These are phyloP conservation scores for Silurus aristotelis DNA, from an alignment of 2,797 vertebrate genomes.

Conservation along the genomic window DNA sequence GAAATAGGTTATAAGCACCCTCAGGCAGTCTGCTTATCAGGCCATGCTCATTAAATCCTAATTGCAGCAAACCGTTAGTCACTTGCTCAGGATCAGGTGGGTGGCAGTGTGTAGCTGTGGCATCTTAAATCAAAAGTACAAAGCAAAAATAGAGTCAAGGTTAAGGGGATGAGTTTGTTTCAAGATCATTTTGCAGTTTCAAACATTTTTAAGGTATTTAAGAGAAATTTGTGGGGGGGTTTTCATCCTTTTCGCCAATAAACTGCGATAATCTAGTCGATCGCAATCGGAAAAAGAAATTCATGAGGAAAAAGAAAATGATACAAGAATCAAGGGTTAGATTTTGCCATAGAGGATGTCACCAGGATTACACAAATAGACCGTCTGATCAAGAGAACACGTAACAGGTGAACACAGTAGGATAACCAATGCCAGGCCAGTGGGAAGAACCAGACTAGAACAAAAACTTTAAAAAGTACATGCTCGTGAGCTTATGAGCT, in stretches of 20 bases:
- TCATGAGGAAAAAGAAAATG: background rate
- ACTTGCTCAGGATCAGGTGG: background rate
- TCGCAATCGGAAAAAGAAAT: background rate
- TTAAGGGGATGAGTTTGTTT: background rate
- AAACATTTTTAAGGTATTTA: background rate
- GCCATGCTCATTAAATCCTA: conserved; percentile 37
- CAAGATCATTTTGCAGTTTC: no score
- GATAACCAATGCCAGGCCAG: background rate
- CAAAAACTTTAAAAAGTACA: background rate
- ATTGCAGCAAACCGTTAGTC: conserved; percentile 40
- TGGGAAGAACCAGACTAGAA: background rate
- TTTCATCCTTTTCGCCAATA: background rate
- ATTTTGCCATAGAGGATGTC: background rate
- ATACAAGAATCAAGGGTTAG: background rate
- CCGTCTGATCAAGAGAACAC: background rate
- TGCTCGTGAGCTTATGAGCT: background rate
- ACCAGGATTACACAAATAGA: background rate
- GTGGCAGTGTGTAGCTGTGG: background rate
- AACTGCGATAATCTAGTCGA: background rate
- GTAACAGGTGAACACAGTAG: conserved; percentile 3
- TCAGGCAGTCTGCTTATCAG: conserved; percentile 34
- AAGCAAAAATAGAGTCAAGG: background rate
- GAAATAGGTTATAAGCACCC: conserved; percentile 31
- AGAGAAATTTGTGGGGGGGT: background rate
- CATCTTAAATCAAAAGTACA: background rate